Evolutionary conservation across 2,797 vertebrate species (phyloP).

Genomic region (Anableps anableps): DNA sequence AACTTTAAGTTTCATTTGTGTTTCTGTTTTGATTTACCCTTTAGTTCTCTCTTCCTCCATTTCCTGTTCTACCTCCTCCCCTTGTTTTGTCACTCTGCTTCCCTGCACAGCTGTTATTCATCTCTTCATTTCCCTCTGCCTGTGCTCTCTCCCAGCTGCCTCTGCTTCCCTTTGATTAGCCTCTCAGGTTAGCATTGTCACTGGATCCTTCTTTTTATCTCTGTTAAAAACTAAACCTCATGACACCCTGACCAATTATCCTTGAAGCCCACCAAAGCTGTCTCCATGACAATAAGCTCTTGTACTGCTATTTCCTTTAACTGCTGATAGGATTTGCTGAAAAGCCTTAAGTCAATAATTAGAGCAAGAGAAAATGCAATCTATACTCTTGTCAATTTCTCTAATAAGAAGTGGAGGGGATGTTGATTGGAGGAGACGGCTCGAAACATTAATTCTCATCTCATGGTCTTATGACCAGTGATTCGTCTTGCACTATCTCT

Average conservation of each 20-base stretch:
- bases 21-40: no score
- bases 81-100: no score
- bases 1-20: no score
- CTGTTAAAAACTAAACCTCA: no score
- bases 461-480: background rate
- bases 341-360: constrained; percentile 40
- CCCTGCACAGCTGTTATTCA: no score
- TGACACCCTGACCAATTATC: background rate
- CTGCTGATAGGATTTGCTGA: constrained; percentile 11
- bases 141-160: no score
- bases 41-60: background rate
- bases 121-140: no score
- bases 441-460: background rate
- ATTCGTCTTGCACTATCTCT: background rate
- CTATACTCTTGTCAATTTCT: constrained; percentile 11
- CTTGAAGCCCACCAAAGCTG: background rate
- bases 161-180: no score
- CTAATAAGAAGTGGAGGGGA: constrained; percentile 6
- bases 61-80: no score
- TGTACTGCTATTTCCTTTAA: constrained; percentile 3
- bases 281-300: background rate
- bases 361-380: constrained; percentile 1
- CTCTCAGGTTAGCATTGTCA: no score
- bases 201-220: no score
- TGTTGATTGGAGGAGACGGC: constrained; percentile 21